A percentile compares a stretch with the other conserved stretches of the same genome.
phyloP scores from a whole-genome alignment of 2,113 vertebrate genomes.

The Eira barbara region DNA sequence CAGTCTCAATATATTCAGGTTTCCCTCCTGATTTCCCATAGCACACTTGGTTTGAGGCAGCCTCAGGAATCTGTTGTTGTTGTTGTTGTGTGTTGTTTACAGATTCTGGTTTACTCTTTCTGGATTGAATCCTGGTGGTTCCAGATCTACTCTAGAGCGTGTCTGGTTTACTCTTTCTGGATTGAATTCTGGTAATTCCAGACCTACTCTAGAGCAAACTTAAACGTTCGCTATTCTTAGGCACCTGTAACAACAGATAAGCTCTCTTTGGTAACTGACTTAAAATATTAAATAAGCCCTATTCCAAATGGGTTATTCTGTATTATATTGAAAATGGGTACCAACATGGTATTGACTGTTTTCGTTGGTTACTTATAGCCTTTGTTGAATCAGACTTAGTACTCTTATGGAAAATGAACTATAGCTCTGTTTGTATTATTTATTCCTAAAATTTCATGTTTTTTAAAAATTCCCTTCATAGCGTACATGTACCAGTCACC shows the following conservation, averaged over 20 bases:
- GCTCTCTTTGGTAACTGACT: slow-evolving; percentile 45
- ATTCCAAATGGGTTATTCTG: not conserved
- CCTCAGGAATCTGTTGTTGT: not conserved
- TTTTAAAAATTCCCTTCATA: not conserved
- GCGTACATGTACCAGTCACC: not conserved
- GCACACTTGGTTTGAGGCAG: not conserved
- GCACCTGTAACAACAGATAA: slow-evolving; percentile 26
- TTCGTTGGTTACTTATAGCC: not conserved
- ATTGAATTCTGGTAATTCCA: not conserved
- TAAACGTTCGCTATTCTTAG: slow-evolving; percentile 53
- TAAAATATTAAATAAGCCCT: slow-evolving; percentile 57
- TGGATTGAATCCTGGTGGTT: slow-evolving; percentile 45
- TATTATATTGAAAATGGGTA: slow-evolving; percentile 22
- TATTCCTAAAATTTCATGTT: slow-evolving; percentile 2
- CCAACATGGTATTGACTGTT: not conserved
- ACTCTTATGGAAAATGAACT: not conserved
- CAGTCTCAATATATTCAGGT: not conserved
- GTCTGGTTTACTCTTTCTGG: slow-evolving; percentile 39
- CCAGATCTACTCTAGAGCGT: not conserved
- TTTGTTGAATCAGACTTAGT: not conserved
- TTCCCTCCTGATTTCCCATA: not conserved
- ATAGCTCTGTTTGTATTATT: not conserved
- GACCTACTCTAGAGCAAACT: not conserved
- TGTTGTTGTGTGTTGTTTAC: not conserved
- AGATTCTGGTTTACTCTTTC: slow-evolving; percentile 24